Conservation (phyloP, 2,888 invertebrate genomes). For the Amblyteles armatorius region DNA sequence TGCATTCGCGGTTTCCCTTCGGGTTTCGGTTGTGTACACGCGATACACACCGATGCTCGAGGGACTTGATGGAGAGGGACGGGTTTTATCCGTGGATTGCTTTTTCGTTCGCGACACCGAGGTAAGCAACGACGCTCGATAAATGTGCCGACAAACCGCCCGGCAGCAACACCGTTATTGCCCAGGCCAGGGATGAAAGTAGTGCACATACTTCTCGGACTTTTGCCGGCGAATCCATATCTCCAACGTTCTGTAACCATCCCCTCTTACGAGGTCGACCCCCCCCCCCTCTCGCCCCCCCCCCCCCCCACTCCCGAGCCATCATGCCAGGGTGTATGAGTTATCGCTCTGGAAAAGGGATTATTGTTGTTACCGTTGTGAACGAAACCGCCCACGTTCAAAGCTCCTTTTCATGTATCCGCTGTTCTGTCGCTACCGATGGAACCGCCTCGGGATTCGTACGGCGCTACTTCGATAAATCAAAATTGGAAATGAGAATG, state of each 20-base stretch:
- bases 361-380: conserved; percentile 64
- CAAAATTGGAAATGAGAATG: conserved; percentile 66
- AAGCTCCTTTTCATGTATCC: conserved; percentile 1
- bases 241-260: not conserved
- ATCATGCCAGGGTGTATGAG: conserved; percentile 33
- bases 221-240: conserved; percentile 34
- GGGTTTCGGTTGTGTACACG: conserved; percentile 8
- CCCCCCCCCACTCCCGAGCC: not conserved
- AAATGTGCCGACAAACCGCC: conserved; percentile 54
- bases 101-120: conserved; percentile 51
- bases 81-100: conserved; percentile 50
- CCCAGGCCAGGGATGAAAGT: conserved; percentile 5
- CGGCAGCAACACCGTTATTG: conserved; percentile 39
- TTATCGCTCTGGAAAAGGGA: conserved; percentile 61
- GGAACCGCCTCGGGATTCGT: not conserved
- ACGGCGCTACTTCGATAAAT: conserved; percentile 54
- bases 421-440: not conserved
- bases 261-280: not conserved
- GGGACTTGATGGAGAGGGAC: conserved; percentile 7
- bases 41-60: not conserved
- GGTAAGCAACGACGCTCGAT: conserved; percentile 61
- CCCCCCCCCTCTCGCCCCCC: not conserved
- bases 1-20: conserved; percentile 24
- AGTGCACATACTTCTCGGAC: conserved; percentile 31
- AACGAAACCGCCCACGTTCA: conserved; percentile 28